These are phyloP conservation scores for Argyresthia albistria DNA, from an alignment of 2,888 invertebrate species.

Conservation along the genomic window DNA sequence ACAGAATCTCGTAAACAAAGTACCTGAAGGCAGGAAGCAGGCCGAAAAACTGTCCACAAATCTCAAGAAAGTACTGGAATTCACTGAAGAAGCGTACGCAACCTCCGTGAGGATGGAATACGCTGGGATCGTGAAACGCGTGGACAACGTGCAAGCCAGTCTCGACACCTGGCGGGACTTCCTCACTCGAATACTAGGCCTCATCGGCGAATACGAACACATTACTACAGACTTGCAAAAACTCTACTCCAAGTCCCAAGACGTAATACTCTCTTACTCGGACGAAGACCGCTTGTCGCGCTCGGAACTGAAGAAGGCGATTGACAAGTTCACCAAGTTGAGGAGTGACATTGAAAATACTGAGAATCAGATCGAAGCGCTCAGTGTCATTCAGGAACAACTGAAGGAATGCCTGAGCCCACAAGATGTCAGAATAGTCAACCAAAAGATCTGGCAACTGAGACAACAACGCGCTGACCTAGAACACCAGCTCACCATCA, in stretches of 20 bases:
- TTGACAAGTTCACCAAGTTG: slow-evolving; percentile 75
- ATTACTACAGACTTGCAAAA: slow-evolving; percentile 73
- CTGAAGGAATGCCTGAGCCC: slow-evolving; percentile 89
- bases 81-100: slow-evolving; percentile 83
- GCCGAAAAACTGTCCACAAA: slow-evolving; percentile 74
- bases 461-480: slow-evolving; percentile 87
- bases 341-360: slow-evolving; percentile 72
- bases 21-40: slow-evolving; percentile 79
- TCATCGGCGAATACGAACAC: slow-evolving; percentile 76
- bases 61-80: slow-evolving; percentile 76
- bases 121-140: slow-evolving; percentile 81
- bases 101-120: slow-evolving; percentile 88
- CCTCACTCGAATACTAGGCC: slow-evolving; percentile 75
- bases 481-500: slow-evolving; percentile 81
- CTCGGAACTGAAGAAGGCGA: slow-evolving; percentile 74
- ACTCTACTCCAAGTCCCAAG: slow-evolving; percentile 77
- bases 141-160: slow-evolving; percentile 85
- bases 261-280: slow-evolving; percentile 70
- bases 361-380: slow-evolving; percentile 76
- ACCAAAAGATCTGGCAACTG: slow-evolving; percentile 83
- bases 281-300: slow-evolving; percentile 72
- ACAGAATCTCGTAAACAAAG: slow-evolving; percentile 76
- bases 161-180: slow-evolving; percentile 87
- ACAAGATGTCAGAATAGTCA: slow-evolving; percentile 84
- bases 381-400: slow-evolving; percentile 84